Conservation (phyloP, 2,888 invertebrate genomes). For the Drosophila affinis region DNA sequence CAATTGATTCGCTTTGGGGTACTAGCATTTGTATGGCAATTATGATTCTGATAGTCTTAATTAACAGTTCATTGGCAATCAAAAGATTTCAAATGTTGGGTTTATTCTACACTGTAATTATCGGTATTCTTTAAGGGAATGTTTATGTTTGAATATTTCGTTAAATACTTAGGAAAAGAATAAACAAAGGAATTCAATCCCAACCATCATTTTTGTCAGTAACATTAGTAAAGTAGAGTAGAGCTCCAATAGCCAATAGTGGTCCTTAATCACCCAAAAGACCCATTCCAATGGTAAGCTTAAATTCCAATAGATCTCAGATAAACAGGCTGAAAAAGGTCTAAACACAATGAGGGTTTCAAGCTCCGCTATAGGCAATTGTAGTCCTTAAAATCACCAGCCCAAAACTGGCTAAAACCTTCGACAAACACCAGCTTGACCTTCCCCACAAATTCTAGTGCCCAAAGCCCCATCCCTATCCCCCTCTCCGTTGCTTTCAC, state of each 20-base stretch:
- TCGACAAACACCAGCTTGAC: background rate
- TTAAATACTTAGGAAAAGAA: background rate
- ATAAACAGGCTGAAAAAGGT: background rate
- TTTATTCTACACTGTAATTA: background rate
- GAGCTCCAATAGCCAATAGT: too few species aligned
- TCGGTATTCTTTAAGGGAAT: background rate
- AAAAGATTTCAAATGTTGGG: too few species aligned
- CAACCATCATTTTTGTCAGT: too few species aligned
- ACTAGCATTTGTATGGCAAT: background rate
- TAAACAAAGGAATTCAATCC: too few species aligned
- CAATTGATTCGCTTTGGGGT: conserved; percentile 17
- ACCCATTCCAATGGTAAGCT: too few species aligned
- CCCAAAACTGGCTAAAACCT: background rate
- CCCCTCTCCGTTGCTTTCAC: conserved; percentile 47
- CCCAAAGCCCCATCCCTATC: conserved; percentile 1
- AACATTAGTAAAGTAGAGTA: too few species aligned
- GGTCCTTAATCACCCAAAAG: too few species aligned
- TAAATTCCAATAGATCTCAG: background rate
- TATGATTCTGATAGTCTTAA: conserved; percentile 6
- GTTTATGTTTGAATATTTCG: too few species aligned
- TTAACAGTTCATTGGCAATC: conserved; percentile 1
- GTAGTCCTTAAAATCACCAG: background rate
- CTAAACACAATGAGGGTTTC: background rate
- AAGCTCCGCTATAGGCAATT: background rate
- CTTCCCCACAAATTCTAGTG: conserved; percentile 20